phyloP scores from a whole-genome alignment of 2,888 invertebrate species.

The Tuberolachnus salignus region DNA sequence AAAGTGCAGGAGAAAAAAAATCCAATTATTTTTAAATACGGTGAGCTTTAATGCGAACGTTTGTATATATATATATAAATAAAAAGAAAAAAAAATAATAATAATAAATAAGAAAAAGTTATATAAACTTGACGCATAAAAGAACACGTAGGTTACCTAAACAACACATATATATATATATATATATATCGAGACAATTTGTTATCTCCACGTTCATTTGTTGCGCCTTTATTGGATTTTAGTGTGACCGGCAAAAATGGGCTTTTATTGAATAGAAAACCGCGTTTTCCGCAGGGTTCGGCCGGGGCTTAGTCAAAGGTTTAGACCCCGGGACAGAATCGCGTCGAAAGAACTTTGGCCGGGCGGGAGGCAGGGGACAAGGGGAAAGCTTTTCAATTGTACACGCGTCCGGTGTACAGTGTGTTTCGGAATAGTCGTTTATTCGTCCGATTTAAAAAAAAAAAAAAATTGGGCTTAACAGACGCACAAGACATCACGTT shows the following conservation, averaged over 20 bases:
- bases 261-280: background rate
- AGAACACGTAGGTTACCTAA: background rate
- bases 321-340: background rate
- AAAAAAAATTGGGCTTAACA: no score
- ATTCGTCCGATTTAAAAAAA: no score
- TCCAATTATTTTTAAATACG: background rate
- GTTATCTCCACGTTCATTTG: conserved; percentile 36
- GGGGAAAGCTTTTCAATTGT: no score
- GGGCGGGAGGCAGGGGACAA: background rate
- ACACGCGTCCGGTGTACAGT: background rate
- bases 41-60: background rate
- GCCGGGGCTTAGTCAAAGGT: background rate
- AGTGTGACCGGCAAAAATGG: background rate
- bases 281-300: background rate
- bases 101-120: background rate
- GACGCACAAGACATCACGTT: no score
- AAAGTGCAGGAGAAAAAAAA: background rate
- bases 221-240: conserved; percentile 47
- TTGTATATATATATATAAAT: conserved; percentile 4
- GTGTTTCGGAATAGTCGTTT: no score
- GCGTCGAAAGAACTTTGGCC: no score
- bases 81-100: background rate
- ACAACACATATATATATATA: no score
- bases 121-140: conserved; percentile 6
- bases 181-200: conserved; percentile 20